Percentiles rank a stretch among this genome's conserved stretches.
These are phyloP conservation scores for Prionailurus viverrinus DNA, from an alignment of 2,113 vertebrate species.

Conservation along the genomic window DNA sequence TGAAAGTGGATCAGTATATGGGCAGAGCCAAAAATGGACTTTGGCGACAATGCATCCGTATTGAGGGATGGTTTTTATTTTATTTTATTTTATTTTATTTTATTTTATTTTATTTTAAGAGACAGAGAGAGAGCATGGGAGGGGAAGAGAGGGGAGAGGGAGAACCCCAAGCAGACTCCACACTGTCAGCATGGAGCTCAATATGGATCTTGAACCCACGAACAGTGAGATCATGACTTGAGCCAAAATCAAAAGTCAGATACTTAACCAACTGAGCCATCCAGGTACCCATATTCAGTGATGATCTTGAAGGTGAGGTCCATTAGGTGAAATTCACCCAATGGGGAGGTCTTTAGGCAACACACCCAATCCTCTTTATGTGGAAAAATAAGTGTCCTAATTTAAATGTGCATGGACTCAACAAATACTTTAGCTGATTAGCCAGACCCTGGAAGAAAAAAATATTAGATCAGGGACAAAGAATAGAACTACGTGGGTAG, in stretches of 20 bases:
- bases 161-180: too few species aligned
- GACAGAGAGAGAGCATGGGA: too few species aligned
- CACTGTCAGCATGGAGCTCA: too few species aligned
- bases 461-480: neutral
- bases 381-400: neutral
- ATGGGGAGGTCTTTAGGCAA: neutral
- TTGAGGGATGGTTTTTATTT: neutral
- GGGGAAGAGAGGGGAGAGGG: too few species aligned
- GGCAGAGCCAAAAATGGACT: neutral
- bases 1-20: neutral
- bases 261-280: too few species aligned
- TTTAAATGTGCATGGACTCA: neutral
- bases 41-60: neutral
- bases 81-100: too few species aligned
- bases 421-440: neutral
- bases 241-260: too few species aligned
- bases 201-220: too few species aligned
- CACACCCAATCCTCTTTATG: neutral
- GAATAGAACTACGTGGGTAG: neutral
- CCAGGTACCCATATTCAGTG: neutral
- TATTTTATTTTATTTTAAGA: too few species aligned
- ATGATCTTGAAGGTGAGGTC: neutral
- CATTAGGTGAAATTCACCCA: neutral
- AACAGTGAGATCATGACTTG: too few species aligned
- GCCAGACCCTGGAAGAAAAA: neutral